Conservation (phyloP, 2,113 vertebrate species). For the Myrmecophaga tridactyla region DNA sequence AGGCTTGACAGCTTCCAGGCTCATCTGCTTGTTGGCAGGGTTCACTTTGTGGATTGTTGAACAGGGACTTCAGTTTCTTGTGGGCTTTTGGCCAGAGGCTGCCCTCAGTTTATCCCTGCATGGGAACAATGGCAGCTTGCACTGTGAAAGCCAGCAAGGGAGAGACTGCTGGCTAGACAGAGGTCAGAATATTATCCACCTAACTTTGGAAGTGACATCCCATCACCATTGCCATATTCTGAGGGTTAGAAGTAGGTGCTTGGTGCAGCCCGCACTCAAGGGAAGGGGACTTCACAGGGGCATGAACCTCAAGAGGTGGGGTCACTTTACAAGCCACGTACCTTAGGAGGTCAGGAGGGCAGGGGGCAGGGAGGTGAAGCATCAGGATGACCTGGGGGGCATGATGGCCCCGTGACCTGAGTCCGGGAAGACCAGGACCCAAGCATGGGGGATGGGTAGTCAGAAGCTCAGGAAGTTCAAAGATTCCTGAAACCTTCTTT, state of each 20-base stretch:
- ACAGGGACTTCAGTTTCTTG: not conserved
- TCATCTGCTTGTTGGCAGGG: not conserved
- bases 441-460: no score
- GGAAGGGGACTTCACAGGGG: not conserved
- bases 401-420: not conserved
- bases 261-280: not conserved
- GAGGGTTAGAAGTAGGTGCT: no score
- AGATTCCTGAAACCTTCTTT: not conserved
- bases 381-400: not conserved
- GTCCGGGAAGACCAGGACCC: not conserved
- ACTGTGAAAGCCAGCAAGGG: no score
- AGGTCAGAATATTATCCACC: rapidly evolving
- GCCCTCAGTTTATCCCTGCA: no score
- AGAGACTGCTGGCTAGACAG: no score
- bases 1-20: not conserved
- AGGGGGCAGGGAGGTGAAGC: not conserved
- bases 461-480: not conserved
- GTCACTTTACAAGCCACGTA: not conserved
- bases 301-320: not conserved
- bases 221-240: not conserved
- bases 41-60: not conserved
- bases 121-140: not conserved
- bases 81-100: not conserved
- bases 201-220: not conserved
- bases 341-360: not conserved